Conservation (phyloP, 2,888 invertebrate genomes). For the Falcaria lacertinaria region DNA sequence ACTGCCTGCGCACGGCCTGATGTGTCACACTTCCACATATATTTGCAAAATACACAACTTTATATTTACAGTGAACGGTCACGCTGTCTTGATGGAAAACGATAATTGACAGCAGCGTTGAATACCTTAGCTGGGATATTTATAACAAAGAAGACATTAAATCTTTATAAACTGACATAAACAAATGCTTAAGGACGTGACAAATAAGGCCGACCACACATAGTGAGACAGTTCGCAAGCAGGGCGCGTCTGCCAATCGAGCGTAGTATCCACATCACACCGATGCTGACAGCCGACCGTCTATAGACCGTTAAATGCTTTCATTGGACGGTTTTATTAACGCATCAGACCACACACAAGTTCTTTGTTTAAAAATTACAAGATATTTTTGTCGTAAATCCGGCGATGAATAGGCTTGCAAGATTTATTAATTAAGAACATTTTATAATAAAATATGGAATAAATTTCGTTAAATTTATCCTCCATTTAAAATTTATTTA, state of each 20-base stretch:
- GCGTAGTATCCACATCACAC: conserved; percentile 34
- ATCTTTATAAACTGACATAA: not conserved
- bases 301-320: conserved; percentile 30
- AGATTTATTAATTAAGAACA: too few species aligned
- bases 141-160: not conserved
- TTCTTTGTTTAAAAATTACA: conserved; percentile 2
- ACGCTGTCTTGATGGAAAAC: not conserved
- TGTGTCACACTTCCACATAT: conserved; percentile 4
- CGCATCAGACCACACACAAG: conserved; percentile 30
- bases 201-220: conserved; percentile 35
- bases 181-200: conserved; percentile 3
- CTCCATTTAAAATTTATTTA: too few species aligned
- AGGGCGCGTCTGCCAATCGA: conserved; percentile 32
- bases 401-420: not conserved
- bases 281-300: conserved; percentile 22
- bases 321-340: conserved; percentile 38
- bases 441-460: too few species aligned
- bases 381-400: not conserved
- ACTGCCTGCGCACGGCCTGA: conserved; percentile 18
- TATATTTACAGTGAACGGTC: not conserved
- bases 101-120: too few species aligned
- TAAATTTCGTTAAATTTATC: too few species aligned
- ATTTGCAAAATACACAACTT: not conserved
- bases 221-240: conserved; percentile 15
- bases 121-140: too few species aligned